A percentile compares a stretch with the other conserved stretches of the same genome.
Conservation (phyloP, 1,140 invertebrate genomes). For the Drosophila tristis region DNA sequence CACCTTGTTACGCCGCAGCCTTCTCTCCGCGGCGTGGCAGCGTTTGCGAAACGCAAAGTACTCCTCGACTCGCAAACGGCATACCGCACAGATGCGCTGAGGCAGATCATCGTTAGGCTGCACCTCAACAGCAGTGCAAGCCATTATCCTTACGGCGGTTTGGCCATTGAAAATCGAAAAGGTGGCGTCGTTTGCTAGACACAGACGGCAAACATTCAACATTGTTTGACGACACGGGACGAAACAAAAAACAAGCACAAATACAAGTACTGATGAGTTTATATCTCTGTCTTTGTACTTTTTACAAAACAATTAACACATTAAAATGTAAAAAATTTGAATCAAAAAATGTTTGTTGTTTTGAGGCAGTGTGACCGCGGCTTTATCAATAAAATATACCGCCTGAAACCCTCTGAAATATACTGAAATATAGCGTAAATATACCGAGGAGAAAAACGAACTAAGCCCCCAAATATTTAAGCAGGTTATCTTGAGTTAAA, state of each 20-base stretch:
- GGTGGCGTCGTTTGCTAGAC: constrained; percentile 51
- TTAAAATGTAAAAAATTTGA: not conserved
- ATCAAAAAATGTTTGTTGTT: too few species aligned
- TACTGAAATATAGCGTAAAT: too few species aligned
- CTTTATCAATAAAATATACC: too few species aligned
- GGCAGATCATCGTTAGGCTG: constrained; percentile 53
- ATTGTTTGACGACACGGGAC: constrained; percentile 6
- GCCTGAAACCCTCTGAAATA: too few species aligned
- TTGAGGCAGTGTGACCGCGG: too few species aligned
- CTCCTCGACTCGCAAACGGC: constrained; percentile 61
- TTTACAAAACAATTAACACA: not conserved
- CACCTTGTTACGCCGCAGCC: constrained; percentile 31
- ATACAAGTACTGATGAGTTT: too few species aligned
- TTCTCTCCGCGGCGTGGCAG: constrained; percentile 49
- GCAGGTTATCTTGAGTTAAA: too few species aligned
- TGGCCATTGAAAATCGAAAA: constrained; percentile 30
- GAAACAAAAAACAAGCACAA: not conserved
- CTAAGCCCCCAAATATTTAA: too few species aligned
- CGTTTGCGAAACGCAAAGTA: constrained; percentile 55
- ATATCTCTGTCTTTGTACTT: too few species aligned
- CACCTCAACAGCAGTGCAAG: constrained; percentile 58
- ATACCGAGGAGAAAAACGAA: too few species aligned
- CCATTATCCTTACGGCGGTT: constrained; percentile 37
- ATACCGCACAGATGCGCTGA: constrained; percentile 47
- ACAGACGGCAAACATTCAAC: constrained; percentile 57